Base-by-base conservation (phyloP, 2,888 invertebrate species). In the Aphidius colemani region DNA sequence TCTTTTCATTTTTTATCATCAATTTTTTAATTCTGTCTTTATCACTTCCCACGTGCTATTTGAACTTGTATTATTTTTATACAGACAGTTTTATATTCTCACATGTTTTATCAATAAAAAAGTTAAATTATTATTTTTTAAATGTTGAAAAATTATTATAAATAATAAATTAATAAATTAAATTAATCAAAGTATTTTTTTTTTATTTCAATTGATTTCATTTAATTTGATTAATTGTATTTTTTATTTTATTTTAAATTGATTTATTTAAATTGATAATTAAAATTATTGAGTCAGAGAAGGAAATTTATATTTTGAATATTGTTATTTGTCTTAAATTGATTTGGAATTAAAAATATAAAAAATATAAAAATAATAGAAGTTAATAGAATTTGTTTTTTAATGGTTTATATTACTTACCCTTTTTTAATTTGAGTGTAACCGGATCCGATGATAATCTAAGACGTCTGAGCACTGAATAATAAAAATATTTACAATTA, bases 391-490 rank as follows among this genome's bases (percentile, higher is more conserved):
- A n/a, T 8, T 11, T 7, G 7, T 30, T 30, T 30, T 30, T 30
- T 30, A 2, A 30, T 30, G 13, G 13, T 2, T 18, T 18, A 18
- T 30, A 30, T 39, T 46, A 84, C 88, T 90, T 87, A 94, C 95
- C 95, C 89, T 94, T 89, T 87, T 90, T 93, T 83, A 95, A 88
- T 87, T 93, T 93, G 84, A 95, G 86, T 82, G 92, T 93, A 81
- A 95, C 94, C 78, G 93, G 91, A 86, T 94, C 94, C 85, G 92
- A 88, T 74, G 95, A 94, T 81, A 95, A 88, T 83, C 95, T 91
- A 83, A 95, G 89, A 86, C 95, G 95, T 91, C 94, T 95, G 86
- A 95, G 87, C 85, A 95, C 94, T 94, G 88, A 77, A 90, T 90
- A 83, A 85, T 81, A 78, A 73, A 30, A 30, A 30, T 30, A 30